Conservation (phyloP, 1,140 invertebrate species). For the Diploscapter pachys region DNA sequence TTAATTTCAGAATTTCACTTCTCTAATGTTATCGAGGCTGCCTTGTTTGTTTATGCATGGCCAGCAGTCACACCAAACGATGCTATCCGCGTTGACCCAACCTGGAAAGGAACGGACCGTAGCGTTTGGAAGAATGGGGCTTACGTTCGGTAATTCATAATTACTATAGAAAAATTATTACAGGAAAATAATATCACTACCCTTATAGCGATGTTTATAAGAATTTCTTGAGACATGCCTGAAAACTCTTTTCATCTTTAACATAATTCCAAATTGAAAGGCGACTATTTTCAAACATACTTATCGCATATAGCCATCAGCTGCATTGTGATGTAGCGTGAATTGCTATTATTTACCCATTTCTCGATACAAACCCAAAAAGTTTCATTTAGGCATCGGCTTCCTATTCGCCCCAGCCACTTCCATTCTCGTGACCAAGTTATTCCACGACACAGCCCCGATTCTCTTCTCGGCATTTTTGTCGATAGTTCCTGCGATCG, state of each 20-base stretch:
- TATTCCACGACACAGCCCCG: constrained; percentile 31
- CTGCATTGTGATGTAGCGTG: too few relatives aligned
- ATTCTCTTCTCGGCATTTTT: constrained; percentile 27
- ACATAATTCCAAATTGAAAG: too few relatives aligned
- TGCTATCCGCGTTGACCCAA: constrained; percentile 32
- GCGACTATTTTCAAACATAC: too few relatives aligned
- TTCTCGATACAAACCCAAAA: too few relatives aligned
- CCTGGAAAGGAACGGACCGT: constrained; percentile 38
- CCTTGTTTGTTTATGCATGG: constrained; percentile 36
- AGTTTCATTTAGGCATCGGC: constrained; percentile 21
- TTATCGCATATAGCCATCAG: too few relatives aligned
- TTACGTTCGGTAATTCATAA: constrained; percentile 30
- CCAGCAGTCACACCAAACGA: constrained; percentile 38
- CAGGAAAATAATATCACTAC: too few relatives aligned
- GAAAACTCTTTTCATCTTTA: too few relatives aligned
- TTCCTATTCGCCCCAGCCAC: constrained; percentile 40
- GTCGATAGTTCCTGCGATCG: constrained; percentile 16
- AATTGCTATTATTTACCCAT: too few relatives aligned
- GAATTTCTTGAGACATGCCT: too few relatives aligned
- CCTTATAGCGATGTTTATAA: too few relatives aligned
- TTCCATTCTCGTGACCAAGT: constrained; percentile 29
- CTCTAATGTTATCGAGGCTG: constrained; percentile 27
- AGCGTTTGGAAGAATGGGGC: constrained; percentile 41
- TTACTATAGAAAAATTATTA: too few relatives aligned
- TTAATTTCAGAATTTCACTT: constrained; percentile 30